Evolutionary conservation across 2,888 invertebrate genomes (phyloP).

Genomic region (Epirrhoe tristata): DNA sequence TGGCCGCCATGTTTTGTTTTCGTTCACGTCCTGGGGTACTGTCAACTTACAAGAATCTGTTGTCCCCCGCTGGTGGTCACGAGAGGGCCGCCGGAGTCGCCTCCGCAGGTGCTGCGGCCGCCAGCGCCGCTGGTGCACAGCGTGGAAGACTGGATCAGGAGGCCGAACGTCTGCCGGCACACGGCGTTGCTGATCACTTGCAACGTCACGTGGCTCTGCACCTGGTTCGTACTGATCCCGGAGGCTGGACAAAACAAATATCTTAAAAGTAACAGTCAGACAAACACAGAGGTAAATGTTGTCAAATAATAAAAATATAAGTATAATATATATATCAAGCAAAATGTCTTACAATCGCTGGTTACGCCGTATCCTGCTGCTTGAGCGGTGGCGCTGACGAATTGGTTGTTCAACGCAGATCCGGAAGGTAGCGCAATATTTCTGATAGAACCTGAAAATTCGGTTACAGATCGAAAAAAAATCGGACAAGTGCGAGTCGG

Average conservation of each 20-base stretch:
- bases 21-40: no score
- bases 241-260: slow-evolving; percentile 45
- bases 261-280: not conserved
- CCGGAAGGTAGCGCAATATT: slow-evolving; percentile 56
- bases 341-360: slow-evolving; percentile 54
- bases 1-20: no score
- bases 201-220: slow-evolving; percentile 73
- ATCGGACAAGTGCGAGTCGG: no score
- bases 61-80: slow-evolving; percentile 51
- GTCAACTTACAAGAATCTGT: slow-evolving; percentile 49
- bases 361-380: slow-evolving; percentile 67
- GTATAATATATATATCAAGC: no score
- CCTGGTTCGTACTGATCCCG: slow-evolving; percentile 55
- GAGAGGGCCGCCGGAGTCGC: slow-evolving; percentile 68
- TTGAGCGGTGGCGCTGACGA: slow-evolving; percentile 52
- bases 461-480: not conserved
- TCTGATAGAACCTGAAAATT: slow-evolving; percentile 53
- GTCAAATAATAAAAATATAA: no score
- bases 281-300: not conserved
- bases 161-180: slow-evolving; percentile 58
- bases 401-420: slow-evolving; percentile 47
- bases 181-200: slow-evolving; percentile 65
- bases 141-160: slow-evolving; percentile 50
- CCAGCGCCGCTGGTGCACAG: slow-evolving; percentile 64
- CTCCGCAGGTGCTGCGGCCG: slow-evolving; percentile 66